Conservation (phyloP, 2,888 invertebrate species). For the Lamellibrachia columna region DNA sequence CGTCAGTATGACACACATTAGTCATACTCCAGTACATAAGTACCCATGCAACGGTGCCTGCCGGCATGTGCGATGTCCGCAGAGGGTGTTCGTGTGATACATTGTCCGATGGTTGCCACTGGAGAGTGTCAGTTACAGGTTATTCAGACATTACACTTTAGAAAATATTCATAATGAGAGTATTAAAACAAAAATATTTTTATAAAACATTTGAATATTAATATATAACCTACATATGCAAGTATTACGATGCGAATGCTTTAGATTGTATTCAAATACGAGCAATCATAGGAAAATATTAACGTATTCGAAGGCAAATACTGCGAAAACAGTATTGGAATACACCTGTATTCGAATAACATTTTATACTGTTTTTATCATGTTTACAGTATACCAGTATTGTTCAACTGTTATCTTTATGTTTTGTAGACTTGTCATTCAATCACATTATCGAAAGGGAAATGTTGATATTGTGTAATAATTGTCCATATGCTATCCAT, state of each 20-base stretch:
- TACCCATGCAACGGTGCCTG: background rate
- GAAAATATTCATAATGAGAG: too few species aligned
- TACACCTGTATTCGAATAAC: too few species aligned
- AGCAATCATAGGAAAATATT: too few species aligned
- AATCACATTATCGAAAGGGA: background rate
- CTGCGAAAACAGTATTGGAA: too few species aligned
- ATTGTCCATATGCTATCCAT: background rate
- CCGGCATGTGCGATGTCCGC: background rate
- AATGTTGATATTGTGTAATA: background rate
- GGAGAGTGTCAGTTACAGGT: too few species aligned
- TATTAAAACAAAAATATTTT: too few species aligned
- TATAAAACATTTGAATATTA: too few species aligned
- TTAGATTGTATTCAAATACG: too few species aligned
- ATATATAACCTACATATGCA: too few species aligned
- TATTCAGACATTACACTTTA: background rate
- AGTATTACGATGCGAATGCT: too few species aligned
- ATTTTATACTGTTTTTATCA: too few species aligned
- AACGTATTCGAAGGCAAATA: too few species aligned
- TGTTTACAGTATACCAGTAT: background rate
- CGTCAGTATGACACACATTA: background rate
- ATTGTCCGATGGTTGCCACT: background rate
- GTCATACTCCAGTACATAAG: background rate
- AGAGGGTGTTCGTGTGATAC: background rate
- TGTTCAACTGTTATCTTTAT: background rate
- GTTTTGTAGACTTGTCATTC: background rate